These are phyloP conservation scores for Carcinoscorpius rotundicauda DNA, from an alignment of 1,140 invertebrate genomes.

Conservation along the genomic window DNA sequence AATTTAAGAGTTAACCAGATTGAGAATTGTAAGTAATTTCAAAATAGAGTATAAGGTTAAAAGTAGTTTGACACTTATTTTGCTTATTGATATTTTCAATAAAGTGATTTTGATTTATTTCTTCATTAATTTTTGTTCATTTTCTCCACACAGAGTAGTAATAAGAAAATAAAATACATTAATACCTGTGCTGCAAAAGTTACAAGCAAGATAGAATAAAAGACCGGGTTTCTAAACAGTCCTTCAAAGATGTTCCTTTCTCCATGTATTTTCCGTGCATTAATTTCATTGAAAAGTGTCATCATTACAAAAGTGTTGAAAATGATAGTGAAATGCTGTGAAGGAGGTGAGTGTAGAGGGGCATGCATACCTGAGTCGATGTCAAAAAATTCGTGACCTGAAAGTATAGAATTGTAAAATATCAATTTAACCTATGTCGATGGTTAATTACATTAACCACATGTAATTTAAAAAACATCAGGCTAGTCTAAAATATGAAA, in stretches of 20 bases:
- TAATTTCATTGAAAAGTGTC: constrained; percentile 99
- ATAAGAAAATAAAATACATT: neutral
- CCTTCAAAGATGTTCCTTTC: constrained; percentile 96
- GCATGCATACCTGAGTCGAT: constrained; percentile 53
- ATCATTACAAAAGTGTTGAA: constrained; percentile 99
- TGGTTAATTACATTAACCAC: neutral
- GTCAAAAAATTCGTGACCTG: constrained; percentile 78
- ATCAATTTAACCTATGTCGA: neutral
- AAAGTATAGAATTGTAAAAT: constrained; percentile 2
- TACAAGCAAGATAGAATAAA: constrained; percentile 93
- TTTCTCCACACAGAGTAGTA: too few species aligned
- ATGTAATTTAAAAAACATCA: neutral
- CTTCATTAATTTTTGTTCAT: too few species aligned
- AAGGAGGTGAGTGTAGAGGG: constrained; percentile 58
- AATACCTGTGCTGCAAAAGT: constrained; percentile 83
- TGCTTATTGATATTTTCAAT: too few species aligned
- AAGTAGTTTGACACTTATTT: too few species aligned
- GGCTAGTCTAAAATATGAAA: neutral
- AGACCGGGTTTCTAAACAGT: constrained; percentile 95
- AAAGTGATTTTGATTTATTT: too few species aligned
- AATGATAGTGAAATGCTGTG: constrained; percentile 96
- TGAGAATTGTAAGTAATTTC: too few species aligned
- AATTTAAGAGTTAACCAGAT: too few species aligned
- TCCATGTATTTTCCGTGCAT: constrained; percentile 97
- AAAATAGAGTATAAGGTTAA: too few species aligned